Conservation (phyloP, 2,888 invertebrate genomes). For the Liopterus haemorrhoidalis region DNA sequence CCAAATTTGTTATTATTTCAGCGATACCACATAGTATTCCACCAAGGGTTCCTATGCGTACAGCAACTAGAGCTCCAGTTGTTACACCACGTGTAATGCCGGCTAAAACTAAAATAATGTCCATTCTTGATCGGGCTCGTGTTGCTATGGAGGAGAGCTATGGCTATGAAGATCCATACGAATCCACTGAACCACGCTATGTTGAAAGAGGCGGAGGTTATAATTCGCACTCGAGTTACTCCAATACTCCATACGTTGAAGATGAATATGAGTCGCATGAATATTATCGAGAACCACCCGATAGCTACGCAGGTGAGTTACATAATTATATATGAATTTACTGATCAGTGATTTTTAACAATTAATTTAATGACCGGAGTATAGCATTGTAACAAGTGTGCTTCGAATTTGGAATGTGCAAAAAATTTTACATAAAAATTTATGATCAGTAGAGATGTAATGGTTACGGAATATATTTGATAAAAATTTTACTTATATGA, state of each 20-base stretch:
- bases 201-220: slow-evolving; percentile 32
- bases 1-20: not conserved
- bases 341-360: too few species aligned
- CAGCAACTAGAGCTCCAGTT: slow-evolving; percentile 45
- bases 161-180: slow-evolving; percentile 49
- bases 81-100: slow-evolving; percentile 54
- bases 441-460: too few species aligned
- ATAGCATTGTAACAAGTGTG: too few species aligned
- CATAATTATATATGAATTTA: too few species aligned
- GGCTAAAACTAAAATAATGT: slow-evolving; percentile 74
- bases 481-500: too few species aligned
- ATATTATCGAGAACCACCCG: slow-evolving; percentile 49
- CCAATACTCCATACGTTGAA: slow-evolving; percentile 37
- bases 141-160: slow-evolving; percentile 77
- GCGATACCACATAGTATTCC: slow-evolving; percentile 17
- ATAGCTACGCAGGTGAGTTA: slow-evolving; percentile 45
- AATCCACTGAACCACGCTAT: slow-evolving; percentile 37
- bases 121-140: slow-evolving; percentile 75
- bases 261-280: slow-evolving; percentile 42
- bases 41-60: slow-evolving; percentile 46
- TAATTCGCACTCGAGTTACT: slow-evolving; percentile 35
- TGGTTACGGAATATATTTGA: too few species aligned
- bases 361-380: too few species aligned
- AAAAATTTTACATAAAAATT: too few species aligned
- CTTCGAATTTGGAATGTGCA: too few species aligned